Evolutionary conservation across 1,140 invertebrate genomes (phyloP), one percentile per base, ranked within the genome.

Genomic region (Planococcus citri): DNA sequence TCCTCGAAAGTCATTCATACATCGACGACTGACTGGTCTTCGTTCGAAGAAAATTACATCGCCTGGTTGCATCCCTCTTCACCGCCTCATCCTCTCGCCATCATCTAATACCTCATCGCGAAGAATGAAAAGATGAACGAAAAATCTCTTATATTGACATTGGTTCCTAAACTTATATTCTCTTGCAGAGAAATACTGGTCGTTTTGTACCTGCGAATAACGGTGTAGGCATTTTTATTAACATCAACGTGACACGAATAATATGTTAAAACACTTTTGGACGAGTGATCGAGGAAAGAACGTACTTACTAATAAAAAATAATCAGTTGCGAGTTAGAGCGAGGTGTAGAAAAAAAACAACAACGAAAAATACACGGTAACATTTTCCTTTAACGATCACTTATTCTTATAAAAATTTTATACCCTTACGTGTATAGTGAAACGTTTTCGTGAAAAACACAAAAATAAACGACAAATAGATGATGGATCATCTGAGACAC

Each of bases 391-490:
- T 51, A 51, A 51, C 41, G 41, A 51, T 51, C 41, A n/a, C 41
- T 51, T 51, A 51, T 51, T 17, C 41, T 51, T 51, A 51, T 51
- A 51, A 51, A 51, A 51, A 20, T 51, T 51, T 51, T 51, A 51
- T 51, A 20, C 41, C n/a, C 17, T 51, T 9, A 51, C 17, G n/a
- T 51, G 17, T 12, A 33, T n/a, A n/a, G n/a, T n/a, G n/a, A 33
- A 3, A 17, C 41, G n/a, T 51, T 51, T 51, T 51, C 41, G 41
- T n/a, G 41, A 51, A 51, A 51, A 51, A 51, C 41, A 51, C 41
- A 51, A 51, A 51, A 51, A 51, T 51, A 51, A 51, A 51, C 41
- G 41, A 51, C 41, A 51, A 51, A 51, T 51, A 51, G 41, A 51
- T 51, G 41, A 51, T 51, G 41, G 41, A 51, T 51, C 41, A 51